A percentile compares a stretch with the other conserved stretches of the same genome.
phyloP scores from a whole-genome alignment of 2,113 vertebrate species.

The Antechinus flavipes region DNA sequence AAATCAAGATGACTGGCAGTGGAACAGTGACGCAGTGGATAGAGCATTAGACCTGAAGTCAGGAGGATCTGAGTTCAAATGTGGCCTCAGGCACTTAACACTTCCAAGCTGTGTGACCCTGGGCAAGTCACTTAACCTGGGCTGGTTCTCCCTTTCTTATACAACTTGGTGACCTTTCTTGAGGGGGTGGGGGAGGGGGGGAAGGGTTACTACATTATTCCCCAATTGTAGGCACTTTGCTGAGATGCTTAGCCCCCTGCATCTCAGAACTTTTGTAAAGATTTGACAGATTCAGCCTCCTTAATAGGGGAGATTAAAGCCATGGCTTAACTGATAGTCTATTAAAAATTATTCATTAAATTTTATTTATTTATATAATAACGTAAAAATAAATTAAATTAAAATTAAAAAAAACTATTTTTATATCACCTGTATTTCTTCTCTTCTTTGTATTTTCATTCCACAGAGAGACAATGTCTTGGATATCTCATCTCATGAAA shows the following conservation, averaged over 20 bases:
- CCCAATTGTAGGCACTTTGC: background rate
- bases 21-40: background rate
- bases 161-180: background rate
- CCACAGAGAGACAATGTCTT: background rate
- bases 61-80: background rate
- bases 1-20: no score
- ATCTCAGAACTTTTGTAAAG: background rate
- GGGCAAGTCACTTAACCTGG: background rate
- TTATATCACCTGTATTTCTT: background rate
- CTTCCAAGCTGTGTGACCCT: background rate
- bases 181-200: no score
- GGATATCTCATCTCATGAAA: no score
- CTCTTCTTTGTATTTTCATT: no score
- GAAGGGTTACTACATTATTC: no score
- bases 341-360: no score
- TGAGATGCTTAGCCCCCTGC: background rate
- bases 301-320: background rate
- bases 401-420: background rate
- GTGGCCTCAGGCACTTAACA: background rate
- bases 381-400: no score
- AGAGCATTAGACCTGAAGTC: background rate
- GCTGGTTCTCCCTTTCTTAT: background rate
- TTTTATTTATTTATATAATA: no score
- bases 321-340: background rate
- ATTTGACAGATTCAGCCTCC: background rate